Conservation (phyloP, 2,113 vertebrate genomes). For the Nothobranchius furzeri region DNA sequence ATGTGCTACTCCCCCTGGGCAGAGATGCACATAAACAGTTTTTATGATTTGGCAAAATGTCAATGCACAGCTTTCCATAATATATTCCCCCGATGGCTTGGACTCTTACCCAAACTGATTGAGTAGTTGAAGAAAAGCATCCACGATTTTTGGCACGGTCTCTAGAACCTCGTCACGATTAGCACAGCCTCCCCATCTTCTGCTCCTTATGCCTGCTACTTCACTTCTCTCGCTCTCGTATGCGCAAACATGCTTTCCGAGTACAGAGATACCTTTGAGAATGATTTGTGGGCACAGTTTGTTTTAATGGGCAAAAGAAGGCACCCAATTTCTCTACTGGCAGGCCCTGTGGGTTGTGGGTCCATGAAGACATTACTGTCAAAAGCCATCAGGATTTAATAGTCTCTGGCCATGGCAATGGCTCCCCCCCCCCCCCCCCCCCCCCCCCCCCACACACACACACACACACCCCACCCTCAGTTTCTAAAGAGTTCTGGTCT, state of each 20-base stretch:
- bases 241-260: conserved; percentile 60
- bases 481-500: conserved; percentile 59
- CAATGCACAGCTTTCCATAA: conserved; percentile 55
- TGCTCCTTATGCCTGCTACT: conserved; percentile 41
- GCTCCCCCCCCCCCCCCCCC: conserved; percentile 34
- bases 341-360: conserved; percentile 56
- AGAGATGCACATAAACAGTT: conserved; percentile 66
- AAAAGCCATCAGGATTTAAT: conserved; percentile 75
- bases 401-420: conserved; percentile 58
- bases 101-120: conserved; percentile 56
- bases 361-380: conserved; percentile 80
- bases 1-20: conserved; percentile 47
- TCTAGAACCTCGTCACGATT: conserved; percentile 38
- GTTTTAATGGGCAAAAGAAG: conserved; percentile 74
- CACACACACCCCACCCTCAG: conserved; percentile 14
- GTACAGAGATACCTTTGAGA: conserved; percentile 79
- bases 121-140: conserved; percentile 53
- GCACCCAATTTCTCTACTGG: conserved; percentile 71
- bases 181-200: conserved; percentile 33
- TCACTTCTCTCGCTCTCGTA: conserved; percentile 50
- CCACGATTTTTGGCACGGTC: conserved; percentile 57
- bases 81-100: conserved; percentile 58
- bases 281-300: conserved; percentile 74
- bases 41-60: conserved; percentile 62
- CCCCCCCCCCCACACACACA: too few relatives aligned